phyloP scores from a whole-genome alignment of 2,888 invertebrate species.

The Artemia sp. region DNA sequence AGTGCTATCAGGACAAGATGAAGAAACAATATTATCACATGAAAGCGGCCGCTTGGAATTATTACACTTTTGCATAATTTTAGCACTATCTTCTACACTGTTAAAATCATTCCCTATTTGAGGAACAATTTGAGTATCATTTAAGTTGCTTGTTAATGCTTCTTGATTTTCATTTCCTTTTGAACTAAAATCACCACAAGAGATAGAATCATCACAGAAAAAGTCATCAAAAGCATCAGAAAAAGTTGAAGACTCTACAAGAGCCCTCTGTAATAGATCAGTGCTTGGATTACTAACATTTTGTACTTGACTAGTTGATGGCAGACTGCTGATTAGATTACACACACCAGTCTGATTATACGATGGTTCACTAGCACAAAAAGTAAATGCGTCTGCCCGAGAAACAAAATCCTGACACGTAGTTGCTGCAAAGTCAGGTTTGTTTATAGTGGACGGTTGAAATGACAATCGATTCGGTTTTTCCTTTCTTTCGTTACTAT shows the following conservation, averaged over 20 bases:
- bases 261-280: conserved; percentile 1
- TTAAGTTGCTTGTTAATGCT: background rate
- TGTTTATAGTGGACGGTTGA: too few relatives aligned
- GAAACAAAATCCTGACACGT: too few relatives aligned
- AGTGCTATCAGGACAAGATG: conserved; percentile 1
- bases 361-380: too few relatives aligned
- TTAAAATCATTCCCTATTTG: background rate
- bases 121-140: background rate
- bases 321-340: too few relatives aligned
- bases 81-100: background rate
- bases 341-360: too few relatives aligned
- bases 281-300: background rate
- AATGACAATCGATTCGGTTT: too few relatives aligned
- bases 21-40: conserved; percentile 11
- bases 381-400: too few relatives aligned
- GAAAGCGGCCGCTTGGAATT: background rate
- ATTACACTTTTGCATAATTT: too few relatives aligned
- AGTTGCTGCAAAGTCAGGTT: too few relatives aligned
- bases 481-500: too few relatives aligned
- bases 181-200: too few relatives aligned
- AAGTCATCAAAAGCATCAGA: conserved; percentile 2
- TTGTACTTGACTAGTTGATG: too few relatives aligned
- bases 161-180: background rate
- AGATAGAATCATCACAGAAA: background rate
- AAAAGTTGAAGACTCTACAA: background rate